A percentile compares a stretch with the other conserved stretches of the same genome.
Conservation (phyloP, 2,113 vertebrate genomes). For the Anas platyrhynchos region DNA sequence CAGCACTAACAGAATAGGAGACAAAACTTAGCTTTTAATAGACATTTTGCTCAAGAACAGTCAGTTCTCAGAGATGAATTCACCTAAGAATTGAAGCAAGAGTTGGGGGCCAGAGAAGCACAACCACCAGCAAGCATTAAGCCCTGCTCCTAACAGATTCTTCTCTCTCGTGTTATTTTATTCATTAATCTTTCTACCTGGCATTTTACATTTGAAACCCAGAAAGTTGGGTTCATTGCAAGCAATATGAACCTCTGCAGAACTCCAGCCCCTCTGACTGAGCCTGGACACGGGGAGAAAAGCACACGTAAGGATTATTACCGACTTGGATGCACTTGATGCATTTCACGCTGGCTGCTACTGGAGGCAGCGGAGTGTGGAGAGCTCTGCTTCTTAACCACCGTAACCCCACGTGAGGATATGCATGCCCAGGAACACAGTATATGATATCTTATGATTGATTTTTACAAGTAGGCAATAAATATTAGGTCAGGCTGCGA, state of each 20-base stretch:
- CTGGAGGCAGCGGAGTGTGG: not conserved
- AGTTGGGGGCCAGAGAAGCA: fast-evolving
- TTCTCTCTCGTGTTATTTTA: not conserved
- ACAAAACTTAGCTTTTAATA: not conserved
- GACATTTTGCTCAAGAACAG: not conserved
- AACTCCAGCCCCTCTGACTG: not conserved
- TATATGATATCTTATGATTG: not conserved
- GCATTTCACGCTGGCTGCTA: not conserved
- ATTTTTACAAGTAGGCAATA: not conserved
- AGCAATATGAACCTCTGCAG: not conserved
- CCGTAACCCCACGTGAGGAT: not conserved
- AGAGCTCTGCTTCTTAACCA: not conserved
- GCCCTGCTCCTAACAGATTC: not conserved
- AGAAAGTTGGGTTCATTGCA: not conserved
- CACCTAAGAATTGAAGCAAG: not conserved
- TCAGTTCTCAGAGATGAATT: not conserved
- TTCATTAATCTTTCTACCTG: not conserved
- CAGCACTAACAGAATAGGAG: not conserved
- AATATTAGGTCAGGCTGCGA: not conserved
- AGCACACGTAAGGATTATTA: not conserved
- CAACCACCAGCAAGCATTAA: not conserved
- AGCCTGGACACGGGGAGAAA: not conserved
- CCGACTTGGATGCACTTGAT: not conserved
- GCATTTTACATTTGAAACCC: not conserved
- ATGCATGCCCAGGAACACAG: too few relatives aligned